Evolutionary conservation across 2,888 invertebrate species (phyloP), one percentile per base, ranked within the genome.

Genomic region (Cryptus armator): DNA sequence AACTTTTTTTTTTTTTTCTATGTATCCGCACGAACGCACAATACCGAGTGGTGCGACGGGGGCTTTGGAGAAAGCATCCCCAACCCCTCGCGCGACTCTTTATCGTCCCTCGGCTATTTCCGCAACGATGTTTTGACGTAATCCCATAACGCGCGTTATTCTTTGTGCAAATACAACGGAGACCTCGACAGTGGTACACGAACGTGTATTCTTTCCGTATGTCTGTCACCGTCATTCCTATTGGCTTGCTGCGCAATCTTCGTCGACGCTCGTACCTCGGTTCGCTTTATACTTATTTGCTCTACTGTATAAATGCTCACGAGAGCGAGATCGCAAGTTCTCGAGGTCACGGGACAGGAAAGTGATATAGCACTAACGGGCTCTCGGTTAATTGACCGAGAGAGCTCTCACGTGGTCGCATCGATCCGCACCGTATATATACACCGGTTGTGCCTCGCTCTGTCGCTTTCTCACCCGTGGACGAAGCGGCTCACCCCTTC

Each of bases 111-210:
- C 86, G 71, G 66, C 67, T 83, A 83, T 80, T 89, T 88, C 86
- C 90, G 89, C 89, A 90, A 89, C 88, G 90, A 91, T 92, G 92
- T 92, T 93, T 92, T 92, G 92, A 92, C 92, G 90, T 92, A 91
- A 93, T 92, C 92, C 92, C 89, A 90, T 93, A 92, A 92, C 89
- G 90, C 92, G 90, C 90, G 90, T 92, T 90, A 92, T 92, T 90
- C 92, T 90, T 37, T 91, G 92, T 91, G 91, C 91, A 93, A 92
- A 92, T 91, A 37, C 37, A 91, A 84, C 87, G 88, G 87, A 75
- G 87, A 77, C 46, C 37, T 59, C 72, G 48, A 72, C 46, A 10
- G 19, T 7, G 43, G 24, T 19, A 3, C 46, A 19, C 44, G 44
- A 44, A 44, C 46, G 67, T 12, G 19, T 71, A 16, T 43, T 32